phyloP scores from a whole-genome alignment of 2,797 vertebrate species.

The Manis crassicaudata region DNA sequence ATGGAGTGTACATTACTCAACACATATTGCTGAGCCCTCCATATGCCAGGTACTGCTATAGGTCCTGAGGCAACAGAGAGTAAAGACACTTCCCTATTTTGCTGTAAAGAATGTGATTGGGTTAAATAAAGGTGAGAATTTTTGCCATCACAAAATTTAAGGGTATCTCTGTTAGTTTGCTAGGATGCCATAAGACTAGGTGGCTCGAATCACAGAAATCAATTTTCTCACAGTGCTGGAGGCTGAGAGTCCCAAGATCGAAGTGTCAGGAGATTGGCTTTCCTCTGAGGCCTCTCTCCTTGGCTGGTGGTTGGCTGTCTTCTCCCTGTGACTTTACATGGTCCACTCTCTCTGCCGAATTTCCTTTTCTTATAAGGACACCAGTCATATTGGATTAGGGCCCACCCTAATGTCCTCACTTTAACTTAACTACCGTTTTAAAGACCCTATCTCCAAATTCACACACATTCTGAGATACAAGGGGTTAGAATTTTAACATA shows the following conservation, averaged over 20 bases:
- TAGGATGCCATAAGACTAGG: not conserved
- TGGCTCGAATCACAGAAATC: not conserved
- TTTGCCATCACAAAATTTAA: not conserved
- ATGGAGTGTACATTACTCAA: rapidly evolving
- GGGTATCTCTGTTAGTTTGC: not conserved
- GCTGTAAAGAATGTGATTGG: not conserved
- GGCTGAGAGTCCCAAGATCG: not conserved
- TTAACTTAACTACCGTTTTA: not conserved
- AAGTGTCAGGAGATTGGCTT: not conserved
- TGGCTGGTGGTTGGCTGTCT: not conserved
- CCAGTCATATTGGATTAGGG: not conserved
- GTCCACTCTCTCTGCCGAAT: not conserved
- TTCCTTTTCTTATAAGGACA: not conserved
- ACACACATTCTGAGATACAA: not conserved
- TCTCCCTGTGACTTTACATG: not conserved
- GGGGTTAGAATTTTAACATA: not conserved
- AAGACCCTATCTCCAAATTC: not conserved
- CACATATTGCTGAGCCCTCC: rapidly evolving
- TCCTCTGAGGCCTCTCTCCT: not conserved
- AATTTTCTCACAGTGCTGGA: not conserved
- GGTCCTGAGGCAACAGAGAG: not conserved
- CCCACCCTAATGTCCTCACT: not conserved
- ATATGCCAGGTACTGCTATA: not conserved
- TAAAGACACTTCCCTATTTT: not conserved
- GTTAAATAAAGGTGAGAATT: not conserved